Evolutionary conservation across 2,797 vertebrate genomes (phyloP), one percentile per base, ranked within the genome.

Genomic region (Avahi laniger): DNA sequence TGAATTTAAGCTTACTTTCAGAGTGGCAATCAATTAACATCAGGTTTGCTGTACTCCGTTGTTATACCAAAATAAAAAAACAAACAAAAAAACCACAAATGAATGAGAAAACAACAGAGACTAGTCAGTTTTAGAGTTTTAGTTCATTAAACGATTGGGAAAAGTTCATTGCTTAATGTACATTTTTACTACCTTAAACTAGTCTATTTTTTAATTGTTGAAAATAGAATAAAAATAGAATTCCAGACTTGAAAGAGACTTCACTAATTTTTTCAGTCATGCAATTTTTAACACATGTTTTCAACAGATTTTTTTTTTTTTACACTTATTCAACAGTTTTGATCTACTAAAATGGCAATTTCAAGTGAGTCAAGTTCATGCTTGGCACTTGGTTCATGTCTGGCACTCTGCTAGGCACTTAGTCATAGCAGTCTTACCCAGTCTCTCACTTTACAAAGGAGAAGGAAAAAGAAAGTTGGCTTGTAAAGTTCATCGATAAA

Each of bases 211-310:
- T 50, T 41, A 61, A 43, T 52, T 90, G 94, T 95, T 91, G 30
- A 75, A 94, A 79, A 52, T 28, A 85, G 41, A 85, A 75, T 93
- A 76, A 91, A 94, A 86, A 48, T 57, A 78, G 63, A 96, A 90
- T 88, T 89, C 28, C 81, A 65, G 48, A 89, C 33, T 91, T 35
- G 50, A 63, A 90, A 54, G 30, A 61, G 5, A 63, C 20, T 85
- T 70, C 43, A 85, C n/a, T 88, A 43, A 69, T 54, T 81, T 20
- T 43, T 84, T 43, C 61, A 67, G 43, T 65, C 57, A 54, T 92
- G 80, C 18, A 59, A 41, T 85, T 85, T 88, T 79, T 57, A 96
- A 61, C 5, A 76, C 33, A 72, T 50, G 3, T 76, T 94, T 90
- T 86, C 14, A 80, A 48, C 35, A 78, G 48, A 69, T 73, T 57